Conservation (phyloP, 2,113 vertebrate species). For the Fukomys damarensis region DNA sequence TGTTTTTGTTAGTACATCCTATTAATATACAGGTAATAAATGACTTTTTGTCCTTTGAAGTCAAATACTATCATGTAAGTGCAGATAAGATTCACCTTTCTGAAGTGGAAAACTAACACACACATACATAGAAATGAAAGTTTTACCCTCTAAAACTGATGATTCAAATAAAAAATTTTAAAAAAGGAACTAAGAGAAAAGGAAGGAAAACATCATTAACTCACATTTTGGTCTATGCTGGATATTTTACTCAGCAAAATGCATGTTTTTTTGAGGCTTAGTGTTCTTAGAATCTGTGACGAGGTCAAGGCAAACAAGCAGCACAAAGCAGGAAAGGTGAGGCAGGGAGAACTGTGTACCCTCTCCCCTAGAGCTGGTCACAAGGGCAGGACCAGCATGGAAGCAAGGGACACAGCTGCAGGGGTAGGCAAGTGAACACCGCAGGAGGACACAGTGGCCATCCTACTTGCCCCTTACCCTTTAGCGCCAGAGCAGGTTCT, state of each 20-base stretch:
- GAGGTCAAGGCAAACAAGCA: neutral
- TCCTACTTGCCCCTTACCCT: neutral
- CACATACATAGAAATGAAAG: neutral
- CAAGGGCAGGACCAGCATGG: neutral
- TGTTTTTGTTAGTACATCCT: conserved; percentile 74
- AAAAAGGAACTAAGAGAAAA: conserved; percentile 25
- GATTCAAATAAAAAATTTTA: neutral
- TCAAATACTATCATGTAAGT: conserved; percentile 55
- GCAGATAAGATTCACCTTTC: conserved; percentile 52
- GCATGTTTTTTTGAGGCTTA: neutral
- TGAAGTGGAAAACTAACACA: neutral
- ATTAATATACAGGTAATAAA: conserved; percentile 71
- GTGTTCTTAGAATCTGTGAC: neutral
- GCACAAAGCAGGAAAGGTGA: neutral
- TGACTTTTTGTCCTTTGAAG: conserved; percentile 61
- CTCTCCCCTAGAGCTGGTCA: neutral
- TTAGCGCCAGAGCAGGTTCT: neutral
- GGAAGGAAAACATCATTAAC: conserved; percentile 40
- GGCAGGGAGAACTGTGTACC: neutral
- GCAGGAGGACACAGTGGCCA: accelerated
- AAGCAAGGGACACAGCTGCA: neutral
- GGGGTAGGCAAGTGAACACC: neutral
- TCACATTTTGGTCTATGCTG: conserved; percentile 18
- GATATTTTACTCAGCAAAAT: conserved; percentile 46
- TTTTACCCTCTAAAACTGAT: conserved; percentile 50